These are phyloP conservation scores for Ryuthela nishihirai DNA, from an alignment of 2,888 invertebrate genomes.

Conservation along the genomic window DNA sequence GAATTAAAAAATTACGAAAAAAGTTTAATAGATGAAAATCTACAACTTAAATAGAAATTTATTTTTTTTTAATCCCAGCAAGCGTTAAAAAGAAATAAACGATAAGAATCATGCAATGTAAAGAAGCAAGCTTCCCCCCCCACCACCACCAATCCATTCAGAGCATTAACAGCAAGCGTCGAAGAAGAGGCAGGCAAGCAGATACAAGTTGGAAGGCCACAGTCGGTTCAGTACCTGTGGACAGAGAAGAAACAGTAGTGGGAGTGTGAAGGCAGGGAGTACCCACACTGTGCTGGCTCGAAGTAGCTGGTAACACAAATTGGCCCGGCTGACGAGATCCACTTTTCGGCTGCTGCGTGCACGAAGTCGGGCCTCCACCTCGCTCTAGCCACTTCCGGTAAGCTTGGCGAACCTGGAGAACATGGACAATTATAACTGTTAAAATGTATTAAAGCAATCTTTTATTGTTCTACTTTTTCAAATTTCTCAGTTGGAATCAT, in stretches of 20 bases:
- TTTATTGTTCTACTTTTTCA: background rate
- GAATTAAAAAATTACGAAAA: background rate
- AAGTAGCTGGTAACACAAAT: slow-evolving; percentile 13
- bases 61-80: too few relatives aligned
- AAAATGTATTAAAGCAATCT: background rate
- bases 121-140: too few relatives aligned
- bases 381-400: slow-evolving; percentile 20
- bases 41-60: too few relatives aligned
- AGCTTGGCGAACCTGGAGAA: slow-evolving; percentile 20
- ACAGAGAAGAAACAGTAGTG: slow-evolving; percentile 30
- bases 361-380: slow-evolving; percentile 6
- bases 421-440: background rate
- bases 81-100: too few relatives aligned
- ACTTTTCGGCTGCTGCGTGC: background rate
- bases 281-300: slow-evolving; percentile 22
- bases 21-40: background rate
- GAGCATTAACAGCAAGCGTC: background rate
- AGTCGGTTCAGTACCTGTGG: slow-evolving; percentile 20
- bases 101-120: too few relatives aligned
- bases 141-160: too few relatives aligned
- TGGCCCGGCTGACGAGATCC: background rate
- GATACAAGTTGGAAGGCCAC: background rate
- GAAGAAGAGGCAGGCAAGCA: background rate
- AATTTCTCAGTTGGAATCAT: too few relatives aligned
- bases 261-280: slow-evolving; percentile 18